phyloP scores from a whole-genome alignment of 2,797 vertebrate species.

The Gymnodraco acuticeps region DNA sequence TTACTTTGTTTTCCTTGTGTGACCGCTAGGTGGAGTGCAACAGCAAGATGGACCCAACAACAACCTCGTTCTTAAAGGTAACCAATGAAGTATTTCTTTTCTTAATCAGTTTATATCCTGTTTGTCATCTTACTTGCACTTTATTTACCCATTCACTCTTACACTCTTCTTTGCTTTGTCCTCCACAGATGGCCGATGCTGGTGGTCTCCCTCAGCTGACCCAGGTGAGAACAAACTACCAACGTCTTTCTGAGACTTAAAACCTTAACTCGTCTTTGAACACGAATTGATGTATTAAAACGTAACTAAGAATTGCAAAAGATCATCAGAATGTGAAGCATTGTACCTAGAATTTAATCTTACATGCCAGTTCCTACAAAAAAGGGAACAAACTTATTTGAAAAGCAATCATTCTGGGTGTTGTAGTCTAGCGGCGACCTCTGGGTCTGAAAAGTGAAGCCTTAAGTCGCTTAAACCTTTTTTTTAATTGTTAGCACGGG shows the following conservation, averaged over 20 bases:
- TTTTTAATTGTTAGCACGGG: too few species aligned
- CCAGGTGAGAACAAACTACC: slow-evolving; percentile 82
- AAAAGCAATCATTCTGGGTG: background rate
- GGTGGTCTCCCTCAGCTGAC: slow-evolving; percentile 94
- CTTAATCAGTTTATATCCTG: fast-evolving
- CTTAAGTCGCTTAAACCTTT: too few species aligned
- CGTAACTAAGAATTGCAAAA: background rate
- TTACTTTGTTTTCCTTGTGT: slow-evolving; percentile 35
- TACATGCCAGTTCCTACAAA: background rate
- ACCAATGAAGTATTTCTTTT: background rate
- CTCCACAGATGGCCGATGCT: slow-evolving; percentile 92
- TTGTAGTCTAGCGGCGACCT: background rate
- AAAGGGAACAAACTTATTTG: background rate
- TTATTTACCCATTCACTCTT: background rate
- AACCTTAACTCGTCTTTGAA: background rate
- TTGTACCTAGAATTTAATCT: background rate
- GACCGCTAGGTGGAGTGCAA: slow-evolving; percentile 92
- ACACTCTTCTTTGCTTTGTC: background rate
- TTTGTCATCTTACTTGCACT: fast-evolving
- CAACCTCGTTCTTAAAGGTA: slow-evolving; percentile 95
- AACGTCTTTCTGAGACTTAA: background rate
- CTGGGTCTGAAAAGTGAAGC: too few species aligned
- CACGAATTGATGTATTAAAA: too few species aligned
- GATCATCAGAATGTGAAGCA: background rate
- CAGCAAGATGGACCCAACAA: slow-evolving; percentile 93